These are phyloP conservation scores for Perca fluviatilis DNA, from an alignment of 2,113 vertebrate species.

Conservation along the genomic window DNA sequence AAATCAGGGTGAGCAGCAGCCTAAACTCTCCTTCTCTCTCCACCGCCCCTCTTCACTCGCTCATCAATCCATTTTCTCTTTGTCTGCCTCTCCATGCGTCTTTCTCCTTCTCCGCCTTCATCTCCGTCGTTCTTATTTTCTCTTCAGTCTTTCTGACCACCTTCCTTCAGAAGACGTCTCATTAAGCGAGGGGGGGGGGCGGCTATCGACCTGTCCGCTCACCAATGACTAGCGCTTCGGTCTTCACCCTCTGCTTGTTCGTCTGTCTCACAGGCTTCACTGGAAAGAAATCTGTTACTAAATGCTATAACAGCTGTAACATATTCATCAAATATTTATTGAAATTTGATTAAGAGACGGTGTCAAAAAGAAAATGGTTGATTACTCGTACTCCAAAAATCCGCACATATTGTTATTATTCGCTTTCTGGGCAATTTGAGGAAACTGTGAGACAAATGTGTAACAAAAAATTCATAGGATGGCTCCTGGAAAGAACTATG, in stretches of 20 bases:
- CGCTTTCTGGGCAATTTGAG: not conserved
- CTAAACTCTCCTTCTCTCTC: not conserved
- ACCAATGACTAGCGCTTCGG: not conserved
- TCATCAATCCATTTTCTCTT: not conserved
- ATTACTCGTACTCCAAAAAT: not conserved
- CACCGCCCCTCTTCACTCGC: not conserved
- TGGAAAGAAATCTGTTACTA: not conserved
- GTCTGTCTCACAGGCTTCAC: not conserved
- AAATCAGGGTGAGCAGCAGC: slow-evolving; percentile 9
- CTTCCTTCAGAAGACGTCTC: not conserved
- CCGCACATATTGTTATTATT: not conserved
- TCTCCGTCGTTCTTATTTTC: not conserved
- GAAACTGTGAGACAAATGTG: not conserved
- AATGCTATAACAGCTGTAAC: not conserved
- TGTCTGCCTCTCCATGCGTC: not conserved
- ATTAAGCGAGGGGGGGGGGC: not conserved
- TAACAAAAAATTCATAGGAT: not conserved
- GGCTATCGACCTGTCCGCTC: slow-evolving; percentile 4
- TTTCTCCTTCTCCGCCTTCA: not conserved
- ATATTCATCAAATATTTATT: not conserved
- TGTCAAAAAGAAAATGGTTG: not conserved
- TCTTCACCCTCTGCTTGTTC: not conserved
- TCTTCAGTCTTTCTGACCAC: not conserved
- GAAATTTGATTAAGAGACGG: not conserved
- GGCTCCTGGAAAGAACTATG: not conserved